A percentile compares a stretch with the other conserved stretches of the same genome.
Evolutionary conservation across 2,888 invertebrate species (phyloP).

Genomic region (Melolontha melolontha): DNA sequence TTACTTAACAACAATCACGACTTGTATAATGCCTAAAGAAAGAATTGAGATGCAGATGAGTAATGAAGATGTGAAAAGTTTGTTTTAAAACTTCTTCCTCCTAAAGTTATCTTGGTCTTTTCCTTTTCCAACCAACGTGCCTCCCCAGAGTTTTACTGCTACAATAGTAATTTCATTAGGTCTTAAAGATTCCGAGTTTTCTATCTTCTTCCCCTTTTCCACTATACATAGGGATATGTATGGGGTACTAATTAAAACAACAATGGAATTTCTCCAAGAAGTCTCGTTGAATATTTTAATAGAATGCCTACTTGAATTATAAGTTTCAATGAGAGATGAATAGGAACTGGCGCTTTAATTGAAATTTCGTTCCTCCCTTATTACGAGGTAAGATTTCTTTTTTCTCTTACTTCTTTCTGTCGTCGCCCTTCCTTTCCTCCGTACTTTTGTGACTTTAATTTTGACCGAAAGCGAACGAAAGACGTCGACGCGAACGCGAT

Average conservation of each 20-base stretch:
- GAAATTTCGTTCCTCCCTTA: conserved; percentile 46
- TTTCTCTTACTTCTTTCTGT: conserved; percentile 10
- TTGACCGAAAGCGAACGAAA: conserved; percentile 17
- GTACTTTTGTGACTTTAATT: conserved; percentile 27
- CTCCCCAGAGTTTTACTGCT: conserved; percentile 19
- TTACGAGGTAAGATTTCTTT: conserved; percentile 20
- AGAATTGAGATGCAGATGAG: conserved; percentile 2
- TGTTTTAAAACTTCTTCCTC: conserved; percentile 32
- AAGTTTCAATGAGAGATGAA: conserved; percentile 50
- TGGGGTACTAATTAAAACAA: conserved; percentile 57
- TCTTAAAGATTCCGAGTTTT: conserved; percentile 29
- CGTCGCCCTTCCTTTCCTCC: neutral
- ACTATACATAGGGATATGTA: neutral
- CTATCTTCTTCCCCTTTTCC: neutral
- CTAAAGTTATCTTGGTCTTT: neutral
- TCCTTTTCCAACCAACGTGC: neutral
- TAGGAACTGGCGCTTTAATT: conserved; percentile 48
- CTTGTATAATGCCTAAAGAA: neutral
- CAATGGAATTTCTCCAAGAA: conserved; percentile 59
- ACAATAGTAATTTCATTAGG: conserved; percentile 58
- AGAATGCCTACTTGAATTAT: conserved; percentile 53
- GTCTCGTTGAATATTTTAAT: conserved; percentile 60
- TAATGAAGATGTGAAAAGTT: conserved; percentile 31
- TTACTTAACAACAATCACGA: too few species aligned
- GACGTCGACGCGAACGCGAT: neutral